Percentiles rank a stretch among this genome's conserved stretches.
Conservation (phyloP, 2,797 vertebrate species). For the Emys orbicularis region DNA sequence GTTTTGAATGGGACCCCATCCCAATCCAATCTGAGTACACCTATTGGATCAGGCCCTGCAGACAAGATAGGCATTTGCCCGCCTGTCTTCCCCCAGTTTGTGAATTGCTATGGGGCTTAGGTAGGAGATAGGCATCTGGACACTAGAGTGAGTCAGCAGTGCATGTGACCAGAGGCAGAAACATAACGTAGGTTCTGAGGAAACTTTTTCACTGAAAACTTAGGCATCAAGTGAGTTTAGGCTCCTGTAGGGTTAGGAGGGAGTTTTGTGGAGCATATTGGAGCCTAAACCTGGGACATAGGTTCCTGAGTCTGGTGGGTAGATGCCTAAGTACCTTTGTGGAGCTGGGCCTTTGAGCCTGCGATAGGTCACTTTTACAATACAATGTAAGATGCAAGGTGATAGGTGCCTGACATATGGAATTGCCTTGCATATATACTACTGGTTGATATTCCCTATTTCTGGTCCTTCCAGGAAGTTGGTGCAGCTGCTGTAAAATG, state of each 20-base stretch:
- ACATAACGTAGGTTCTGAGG: background rate
- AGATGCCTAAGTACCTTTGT: too few relatives aligned
- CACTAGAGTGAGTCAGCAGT: background rate
- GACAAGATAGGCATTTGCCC: background rate
- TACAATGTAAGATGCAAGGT: background rate
- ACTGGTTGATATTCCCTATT: background rate
- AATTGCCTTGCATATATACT: background rate
- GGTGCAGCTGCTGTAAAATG: background rate
- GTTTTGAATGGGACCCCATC: background rate
- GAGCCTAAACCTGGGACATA: too few relatives aligned
- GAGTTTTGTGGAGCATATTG: too few relatives aligned
- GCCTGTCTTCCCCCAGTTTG: background rate
- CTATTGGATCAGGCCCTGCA: background rate
- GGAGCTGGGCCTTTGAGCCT: too few relatives aligned
- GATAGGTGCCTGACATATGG: background rate
- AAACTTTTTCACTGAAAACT: too few relatives aligned
- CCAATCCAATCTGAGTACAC: background rate
- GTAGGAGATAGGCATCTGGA: background rate
- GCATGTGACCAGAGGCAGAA: background rate
- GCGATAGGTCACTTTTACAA: background rate
- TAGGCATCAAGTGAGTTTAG: too few relatives aligned
- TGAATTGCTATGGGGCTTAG: background rate
- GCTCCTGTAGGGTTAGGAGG: too few relatives aligned
- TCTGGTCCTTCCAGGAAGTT: background rate
- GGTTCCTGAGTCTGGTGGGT: too few relatives aligned